phyloP scores from a whole-genome alignment of 2,888 invertebrate species.

The Agapostemon virescens region DNA sequence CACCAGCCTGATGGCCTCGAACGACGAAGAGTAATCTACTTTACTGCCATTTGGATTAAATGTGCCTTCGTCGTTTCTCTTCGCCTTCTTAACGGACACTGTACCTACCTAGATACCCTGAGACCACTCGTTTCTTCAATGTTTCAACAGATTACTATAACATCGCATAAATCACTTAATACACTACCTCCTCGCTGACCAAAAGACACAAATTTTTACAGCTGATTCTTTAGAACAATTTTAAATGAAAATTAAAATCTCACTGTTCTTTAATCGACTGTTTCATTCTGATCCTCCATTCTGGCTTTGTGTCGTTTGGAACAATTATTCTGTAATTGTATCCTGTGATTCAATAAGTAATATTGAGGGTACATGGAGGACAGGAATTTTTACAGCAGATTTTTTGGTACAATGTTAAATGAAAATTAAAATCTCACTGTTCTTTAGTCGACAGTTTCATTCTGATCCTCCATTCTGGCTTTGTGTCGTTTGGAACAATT shows the following conservation, averaged over 20 bases:
- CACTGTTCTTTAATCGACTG: not conserved
- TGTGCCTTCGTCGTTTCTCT: not conserved
- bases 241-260: not conserved
- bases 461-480: no score
- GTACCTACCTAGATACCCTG: not conserved
- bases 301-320: no score
- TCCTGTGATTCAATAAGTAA: no score
- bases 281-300: not conserved
- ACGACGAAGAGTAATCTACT: not conserved
- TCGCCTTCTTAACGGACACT: not conserved
- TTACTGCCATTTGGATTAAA: conserved; percentile 5
- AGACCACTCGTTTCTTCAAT: not conserved
- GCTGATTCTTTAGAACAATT: no score
- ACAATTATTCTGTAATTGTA: no score
- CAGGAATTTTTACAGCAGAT: not conserved
- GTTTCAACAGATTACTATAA: not conserved
- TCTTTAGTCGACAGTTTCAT: not conserved
- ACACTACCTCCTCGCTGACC: not conserved
- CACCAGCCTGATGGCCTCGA: not conserved
- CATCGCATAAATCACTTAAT: not conserved
- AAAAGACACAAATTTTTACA: not conserved
- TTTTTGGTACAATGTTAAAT: no score
- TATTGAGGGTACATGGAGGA: no score
- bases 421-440: not conserved
- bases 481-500: no score